phyloP scores from a whole-genome alignment of 2,797 vertebrate species.

The Sebastes iracundus region DNA sequence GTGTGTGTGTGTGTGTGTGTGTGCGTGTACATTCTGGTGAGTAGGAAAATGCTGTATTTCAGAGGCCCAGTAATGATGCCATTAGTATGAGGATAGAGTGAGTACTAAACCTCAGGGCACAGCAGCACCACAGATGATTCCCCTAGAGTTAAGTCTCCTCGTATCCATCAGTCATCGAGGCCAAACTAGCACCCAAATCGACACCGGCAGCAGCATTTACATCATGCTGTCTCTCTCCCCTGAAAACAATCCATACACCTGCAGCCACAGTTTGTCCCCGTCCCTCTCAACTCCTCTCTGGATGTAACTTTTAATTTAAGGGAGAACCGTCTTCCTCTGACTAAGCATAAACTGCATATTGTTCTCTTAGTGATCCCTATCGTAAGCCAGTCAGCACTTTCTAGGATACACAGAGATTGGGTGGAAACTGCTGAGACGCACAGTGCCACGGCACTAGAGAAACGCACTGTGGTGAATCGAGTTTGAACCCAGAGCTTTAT shows the following conservation, averaged over 20 bases:
- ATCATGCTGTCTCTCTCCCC: conserved; percentile 33
- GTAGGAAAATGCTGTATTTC: conserved; percentile 37
- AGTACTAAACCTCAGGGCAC: conserved; percentile 56
- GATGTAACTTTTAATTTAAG: conserved; percentile 61
- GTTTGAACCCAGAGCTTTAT: conserved; percentile 38
- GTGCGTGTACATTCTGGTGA: background rate
- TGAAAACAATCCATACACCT: conserved; percentile 55
- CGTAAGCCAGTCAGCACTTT: conserved; percentile 70
- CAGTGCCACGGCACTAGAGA: conserved; percentile 12
- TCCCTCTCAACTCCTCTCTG: conserved; percentile 15
- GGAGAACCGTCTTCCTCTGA: conserved; percentile 62
- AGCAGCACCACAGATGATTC: conserved; percentile 54
- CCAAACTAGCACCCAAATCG: conserved; percentile 42
- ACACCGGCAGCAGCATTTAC: conserved; percentile 32
- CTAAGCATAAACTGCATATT: conserved; percentile 66
- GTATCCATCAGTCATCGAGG: conserved; percentile 49
- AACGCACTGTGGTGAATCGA: conserved; percentile 44
- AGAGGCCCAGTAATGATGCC: conserved; percentile 57
- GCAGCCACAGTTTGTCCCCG: conserved; percentile 34
- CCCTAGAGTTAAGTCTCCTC: conserved; percentile 47
- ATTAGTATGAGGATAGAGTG: conserved; percentile 58
- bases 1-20: background rate
- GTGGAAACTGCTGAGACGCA: conserved; percentile 65
- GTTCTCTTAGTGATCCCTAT: conserved; percentile 65
- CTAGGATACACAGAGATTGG: conserved; percentile 39